A percentile compares a stretch with the other conserved stretches of the same genome.
phyloP scores from a whole-genome alignment of 2,797 vertebrate genomes.

The Aldrovandia affinis region DNA sequence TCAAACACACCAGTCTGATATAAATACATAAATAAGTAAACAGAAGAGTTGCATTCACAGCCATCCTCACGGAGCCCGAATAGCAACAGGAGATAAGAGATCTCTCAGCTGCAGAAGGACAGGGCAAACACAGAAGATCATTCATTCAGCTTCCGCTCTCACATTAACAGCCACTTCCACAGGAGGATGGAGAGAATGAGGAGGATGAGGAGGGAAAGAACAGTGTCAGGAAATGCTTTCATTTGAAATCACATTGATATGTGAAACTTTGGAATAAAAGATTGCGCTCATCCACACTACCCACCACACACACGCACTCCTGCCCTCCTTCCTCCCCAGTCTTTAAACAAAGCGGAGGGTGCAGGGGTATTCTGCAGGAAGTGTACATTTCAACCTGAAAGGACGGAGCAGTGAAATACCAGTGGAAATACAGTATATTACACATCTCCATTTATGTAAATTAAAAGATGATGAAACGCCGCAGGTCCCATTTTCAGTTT shows the following conservation, averaged over 20 bases:
- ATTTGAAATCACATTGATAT: background rate
- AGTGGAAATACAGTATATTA: background rate
- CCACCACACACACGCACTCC: no score
- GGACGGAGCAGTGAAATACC: background rate
- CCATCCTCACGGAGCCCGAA: conserved; percentile 13
- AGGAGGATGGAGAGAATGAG: background rate
- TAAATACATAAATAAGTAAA: background rate
- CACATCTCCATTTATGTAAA: conserved; percentile 31
- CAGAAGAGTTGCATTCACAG: conserved; percentile 41
- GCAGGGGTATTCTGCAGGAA: no score
- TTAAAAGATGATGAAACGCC: conserved; percentile 50
- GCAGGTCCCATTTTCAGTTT: conserved; percentile 46
- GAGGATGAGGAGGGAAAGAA: background rate
- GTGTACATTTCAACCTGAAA: background rate
- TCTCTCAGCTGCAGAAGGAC: background rate
- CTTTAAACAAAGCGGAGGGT: no score
- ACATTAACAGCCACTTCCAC: conserved; percentile 25
- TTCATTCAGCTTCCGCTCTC: conserved; percentile 22
- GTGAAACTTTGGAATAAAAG: background rate
- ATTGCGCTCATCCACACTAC: background rate
- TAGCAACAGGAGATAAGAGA: conserved; percentile 23
- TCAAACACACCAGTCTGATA: background rate
- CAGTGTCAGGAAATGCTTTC: conserved; percentile 15
- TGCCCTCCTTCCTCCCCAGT: background rate
- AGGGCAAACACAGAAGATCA: conserved; percentile 14